Base-by-base conservation (phyloP, 2,888 invertebrate genomes). In the Drosophila borborema region DNA sequence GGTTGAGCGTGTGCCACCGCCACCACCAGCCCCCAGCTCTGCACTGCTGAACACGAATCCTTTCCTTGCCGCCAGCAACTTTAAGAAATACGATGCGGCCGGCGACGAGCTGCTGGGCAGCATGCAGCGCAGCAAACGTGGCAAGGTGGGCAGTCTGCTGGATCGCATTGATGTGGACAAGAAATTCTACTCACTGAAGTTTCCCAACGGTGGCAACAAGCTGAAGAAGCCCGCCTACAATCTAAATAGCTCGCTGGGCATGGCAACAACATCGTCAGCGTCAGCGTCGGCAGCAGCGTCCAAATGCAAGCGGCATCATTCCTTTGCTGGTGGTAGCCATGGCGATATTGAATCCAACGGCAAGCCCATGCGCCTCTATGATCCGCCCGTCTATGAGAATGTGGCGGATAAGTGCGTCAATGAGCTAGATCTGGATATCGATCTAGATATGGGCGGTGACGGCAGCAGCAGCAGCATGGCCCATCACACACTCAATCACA, bases 321-420 rank as follows among this genome's bases (percentile, higher is more conserved):
- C 92, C 81, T 91, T 92, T 90, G 91, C 92, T 91, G 91, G 91
- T 86, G 91, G 91, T 81, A 91, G 92, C 91, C 89, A 90, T 88
- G 91, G 91, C 90, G 92, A 91, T 92, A 88, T 91, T 90, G 87
- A 90, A 80, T 81, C 87, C 72, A 75, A 74, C 61, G 86, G 85
- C 77, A 84, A 80, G 68, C 79, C 90, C 71, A 80, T 92, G 84
- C 91, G 91, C 78, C 91, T 91, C 81, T 92, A 91, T 74, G 93
- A 93, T 84, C 92, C 92, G 72, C 93, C 93, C 65, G 91, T 94
- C 69, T 95, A 95, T 91, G 95, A 96, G 91, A 95, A 96, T 89
- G 92, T 96, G 64, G 95, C 95, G 49, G 95, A 94, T 72, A 95
- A 95, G 91, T 90, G 89, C 67, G 84, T 20, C 55, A 85, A 61